Base-by-base conservation (phyloP, 2,888 invertebrate genomes). In the Ametastegia equiseti region DNA sequence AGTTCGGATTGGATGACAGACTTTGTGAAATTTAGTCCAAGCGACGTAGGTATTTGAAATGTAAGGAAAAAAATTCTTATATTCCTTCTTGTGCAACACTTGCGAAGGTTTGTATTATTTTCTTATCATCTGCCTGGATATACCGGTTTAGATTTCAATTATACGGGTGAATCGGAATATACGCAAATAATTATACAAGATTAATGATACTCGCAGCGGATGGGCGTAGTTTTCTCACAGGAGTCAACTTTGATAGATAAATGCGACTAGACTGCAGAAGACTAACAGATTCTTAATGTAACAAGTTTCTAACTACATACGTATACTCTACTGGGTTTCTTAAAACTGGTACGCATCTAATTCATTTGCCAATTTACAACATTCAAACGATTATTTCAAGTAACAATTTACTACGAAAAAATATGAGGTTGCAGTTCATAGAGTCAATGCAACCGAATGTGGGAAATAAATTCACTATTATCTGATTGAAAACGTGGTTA, bases 191-290 rank as follows among this genome's bases (percentile, higher is more conserved):
- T 75, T 60, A 13, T 42, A 11, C 27, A 78, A 57, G 78, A 78
- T 78, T 78, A 60, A 78, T 63, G 63, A 78, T 5, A 57, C 78
- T 60, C 30, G 78, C 13, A 42, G 23, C 2, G 9, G 60, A 19
- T 78, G 63, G 77, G 77, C 77, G 77, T 78, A 78, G 42, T 78
- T 78, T 78, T 78, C 60, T 78, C 77, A 77, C 77, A 39, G 42
- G n/a, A 57, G 57, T 78, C 60, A 60, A 60, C 30, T 57, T 42
- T 60, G 60, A 78, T 78, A 27, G 42, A 78, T 78, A 78, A 78
- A 78, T 19, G 78, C 36, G 54, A 36, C 50, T 2, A 23, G 23
- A 54, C 54, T 5, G 36, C n/a, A n/a, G n/a, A 45, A 23, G 50
- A 54, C 36, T n/a, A 36, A 54, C 36, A 36, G 23, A 75, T 75